Conservation (phyloP, 1,140 invertebrate genomes). For the Lineus longissimus region DNA sequence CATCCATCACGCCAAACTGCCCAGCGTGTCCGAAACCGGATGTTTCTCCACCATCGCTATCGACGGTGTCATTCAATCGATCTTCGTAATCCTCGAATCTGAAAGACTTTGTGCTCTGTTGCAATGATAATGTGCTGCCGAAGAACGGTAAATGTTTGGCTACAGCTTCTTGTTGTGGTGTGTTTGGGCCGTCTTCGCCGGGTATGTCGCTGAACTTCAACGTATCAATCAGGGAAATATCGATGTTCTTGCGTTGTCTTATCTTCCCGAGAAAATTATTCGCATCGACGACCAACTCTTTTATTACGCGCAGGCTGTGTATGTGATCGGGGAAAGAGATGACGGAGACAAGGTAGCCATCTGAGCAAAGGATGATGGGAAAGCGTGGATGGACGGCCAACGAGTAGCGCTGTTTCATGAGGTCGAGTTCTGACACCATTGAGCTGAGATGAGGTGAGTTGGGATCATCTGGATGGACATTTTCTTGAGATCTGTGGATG, state of each 20-base stretch:
- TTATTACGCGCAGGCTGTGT: constrained; percentile 1
- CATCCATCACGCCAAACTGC: constrained; percentile 19
- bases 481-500: no score
- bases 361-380: constrained; percentile 49
- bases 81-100: not conserved
- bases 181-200: not conserved
- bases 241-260: not conserved
- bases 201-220: constrained; percentile 7
- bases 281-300: not conserved
- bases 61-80: not conserved
- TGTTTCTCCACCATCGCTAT: not conserved
- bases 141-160: no score
- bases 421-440: constrained; percentile 13
- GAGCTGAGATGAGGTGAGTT: constrained; percentile 7
- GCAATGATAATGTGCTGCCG: no score
- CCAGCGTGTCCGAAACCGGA: not conserved
- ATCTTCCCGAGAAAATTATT: not conserved
- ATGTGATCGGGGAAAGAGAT: constrained; percentile 13
- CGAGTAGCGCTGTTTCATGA: constrained; percentile 43
- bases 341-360: constrained; percentile 49
- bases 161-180: no score
- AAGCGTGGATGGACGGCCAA: constrained; percentile 43
- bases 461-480: no score
- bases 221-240: constrained; percentile 6
- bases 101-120: not conserved